Evolutionary conservation across 2,113 vertebrate species (phyloP), one percentile per base, ranked within the genome.

Genomic region (Candoia aspera): DNA sequence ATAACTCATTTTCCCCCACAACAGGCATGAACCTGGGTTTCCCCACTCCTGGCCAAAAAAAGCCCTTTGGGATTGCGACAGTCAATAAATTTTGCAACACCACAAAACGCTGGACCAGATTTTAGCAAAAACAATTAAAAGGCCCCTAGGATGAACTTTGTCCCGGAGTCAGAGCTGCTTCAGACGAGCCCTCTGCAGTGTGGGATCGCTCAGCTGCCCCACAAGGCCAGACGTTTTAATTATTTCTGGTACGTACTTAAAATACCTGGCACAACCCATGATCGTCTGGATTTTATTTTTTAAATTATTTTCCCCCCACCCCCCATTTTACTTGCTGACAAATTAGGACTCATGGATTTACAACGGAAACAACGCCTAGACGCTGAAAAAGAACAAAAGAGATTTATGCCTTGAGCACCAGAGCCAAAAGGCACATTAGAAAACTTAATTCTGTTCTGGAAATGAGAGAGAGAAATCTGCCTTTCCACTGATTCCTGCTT

Each of bases 141-240:
- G 60, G 91, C 93, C 90, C 93, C 96, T 93, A 95, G 92, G 96
- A 91, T 94, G 94, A n/a, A 91, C 95, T 95, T 95, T n/a, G n/a
- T n/a, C n/a, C n/a, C n/a, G n/a, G n/a, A n/a, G n/a, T n/a, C n/a
- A n/a, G n/a, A n/a, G n/a, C 93, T 96, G 96, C 96, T 96, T 95
- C 95, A 89, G 88, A 91, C 60, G 0, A 15, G 86, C 92, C 91
- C 95, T 94, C 54, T 95, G 91, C 90, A 95, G 94, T 92, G 49
- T 54, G 46, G 23, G 24, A 12, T 26, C 12, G 54, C 85, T 93
- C 95, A 91, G 95, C 94, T 96, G 90, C 93, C 92, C 93, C 90
- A 90, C 95, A 94, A 94, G 95, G 96, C 95, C 96, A 96, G 95
- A 93, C 95, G 95, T 94, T 94, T 90, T 94, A 95, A 96, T 96